Evolutionary conservation across 2,888 invertebrate species (phyloP), one percentile per base, ranked within the genome.

Genomic region (Biston stratarius): DNA sequence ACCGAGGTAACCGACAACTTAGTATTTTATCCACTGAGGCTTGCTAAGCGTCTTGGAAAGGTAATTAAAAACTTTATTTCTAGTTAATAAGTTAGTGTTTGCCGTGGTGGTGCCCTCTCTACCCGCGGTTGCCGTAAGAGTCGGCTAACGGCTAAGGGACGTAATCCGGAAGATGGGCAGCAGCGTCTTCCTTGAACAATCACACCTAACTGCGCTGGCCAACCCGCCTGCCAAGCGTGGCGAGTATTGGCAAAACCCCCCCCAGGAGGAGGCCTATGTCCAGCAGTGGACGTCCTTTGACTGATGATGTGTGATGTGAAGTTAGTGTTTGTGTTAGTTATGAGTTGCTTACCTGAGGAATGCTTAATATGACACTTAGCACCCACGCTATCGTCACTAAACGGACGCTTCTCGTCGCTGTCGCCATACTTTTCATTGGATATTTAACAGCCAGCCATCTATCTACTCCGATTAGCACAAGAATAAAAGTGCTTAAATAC

Each of bases 401-500:
- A 60, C 96, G 94, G 65, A 95, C 95, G 72, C 97, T 97, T 11
- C 96, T 94, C 60, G 96, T 95, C 0, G 96, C 95, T 65, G 96
- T 96, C 9, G 94, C 95, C 82, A 96, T 91, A 73, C 93, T 94
- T 78, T 96, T 96, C 95, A 97, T 96, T 0, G 97, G 97, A 85
- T 97, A 97, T 75, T 96, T 95, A 11, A 97, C 97, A 0, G 96
- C 97, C 56, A 97, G 94, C 94, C 97, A 97, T 63, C 97, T 94
- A 82, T 98, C 97, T 52, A 97, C 95, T 11, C 97, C 97, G 77
- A 98, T 97, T 53, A 97, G 94, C 42, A 97, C 97, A 34, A 97
- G 92, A 48, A 97, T 95, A 85, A 97, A 97, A 0, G 97, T 97
- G 69, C 97, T 97, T 71, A 97, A 89, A 83, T 97, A 97, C 61